Evolutionary conservation across 2,113 vertebrate species (phyloP), one percentile per base, ranked within the genome.

Genomic region (Aleadryas rufinucha): DNA sequence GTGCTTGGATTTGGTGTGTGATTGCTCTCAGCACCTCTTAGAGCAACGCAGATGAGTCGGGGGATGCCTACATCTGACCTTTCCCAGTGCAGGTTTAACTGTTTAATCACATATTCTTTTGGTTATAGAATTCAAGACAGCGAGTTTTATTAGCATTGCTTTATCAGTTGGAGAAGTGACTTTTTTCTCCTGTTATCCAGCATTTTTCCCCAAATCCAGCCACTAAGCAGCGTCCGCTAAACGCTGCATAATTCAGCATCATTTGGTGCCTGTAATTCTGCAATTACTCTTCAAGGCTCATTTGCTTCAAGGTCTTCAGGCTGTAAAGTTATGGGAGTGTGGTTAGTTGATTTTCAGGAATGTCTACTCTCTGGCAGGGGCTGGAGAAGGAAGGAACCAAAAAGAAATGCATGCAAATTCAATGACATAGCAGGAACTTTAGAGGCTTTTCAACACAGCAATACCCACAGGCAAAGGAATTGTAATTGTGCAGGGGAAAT

Each of bases 231-330:
- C 1, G 0, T 70, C 90, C 8, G 1, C 68, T 95, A 94, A 95
- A 84, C 0, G 0, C 87, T 87, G 93, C 47, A 30, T 93, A 94
- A 97, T 97, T 94, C 94, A 90, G 92, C 94, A 93, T 97, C 90
- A 94, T 96, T 96, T 97, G 90, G 54, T 95, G 89, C 89, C 90
- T 53, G 75, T 96, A 97, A 97, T 96, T 90, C 72, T 87, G 63
- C 93, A 93, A 97, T 97, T 97, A 97, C 90, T 97, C 82, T 96
- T 97, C 96, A 97, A 93, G 90, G 93, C 92, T 97, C 96, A 97
- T 97, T 97, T 90, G 79, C 90, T 93, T 93, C 90, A 90, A 97
- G 93, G 95, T 93, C 92, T 85, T 91, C 94, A 89, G 96, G 94
- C 86, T 92, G 82, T 79, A 95, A 96, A 97, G 69, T 95, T 90